Percentiles rank a stretch among this genome's conserved stretches.
These are phyloP conservation scores for Platypus cylindrus DNA, from an alignment of 2,888 invertebrate genomes.

Conservation along the genomic window DNA sequence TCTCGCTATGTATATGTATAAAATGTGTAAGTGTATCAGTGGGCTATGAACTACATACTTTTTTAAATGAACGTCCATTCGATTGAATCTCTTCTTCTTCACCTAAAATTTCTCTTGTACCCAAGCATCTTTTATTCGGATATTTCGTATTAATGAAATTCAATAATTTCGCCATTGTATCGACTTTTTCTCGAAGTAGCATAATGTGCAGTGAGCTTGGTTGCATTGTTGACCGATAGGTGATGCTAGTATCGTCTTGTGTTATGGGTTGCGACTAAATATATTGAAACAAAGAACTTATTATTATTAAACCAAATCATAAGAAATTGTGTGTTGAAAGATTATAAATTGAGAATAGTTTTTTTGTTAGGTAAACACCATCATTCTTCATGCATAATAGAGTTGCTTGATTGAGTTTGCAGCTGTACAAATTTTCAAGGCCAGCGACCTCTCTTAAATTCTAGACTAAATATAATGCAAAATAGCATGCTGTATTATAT, in stretches of 20 bases:
- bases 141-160: slow-evolving; percentile 64
- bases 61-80: slow-evolving; percentile 91
- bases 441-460: too few species aligned
- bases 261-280: slow-evolving; percentile 56
- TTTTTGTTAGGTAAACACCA: too few species aligned
- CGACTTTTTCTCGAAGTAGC: slow-evolving; percentile 62
- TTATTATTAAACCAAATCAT: slow-evolving; percentile 4
- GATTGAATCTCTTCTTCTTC: slow-evolving; percentile 92
- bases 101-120: slow-evolving; percentile 78
- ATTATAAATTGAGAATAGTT: too few species aligned
- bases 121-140: slow-evolving; percentile 64
- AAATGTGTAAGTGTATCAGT: slow-evolving; percentile 2
- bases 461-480: too few species aligned
- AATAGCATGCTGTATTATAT: too few species aligned
- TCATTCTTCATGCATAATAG: too few species aligned
- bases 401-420: too few species aligned
- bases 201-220: slow-evolving; percentile 60
- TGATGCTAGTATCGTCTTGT: slow-evolving; percentile 51
- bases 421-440: too few species aligned
- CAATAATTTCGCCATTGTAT: slow-evolving; percentile 75
- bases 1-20: too few species aligned
- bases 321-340: slow-evolving; percentile 3
- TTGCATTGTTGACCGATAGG: slow-evolving; percentile 58
- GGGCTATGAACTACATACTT: slow-evolving; percentile 43
- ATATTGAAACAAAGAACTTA: too few species aligned